Base-by-base conservation (phyloP, 2,113 vertebrate species). In the Platanista minor region DNA sequence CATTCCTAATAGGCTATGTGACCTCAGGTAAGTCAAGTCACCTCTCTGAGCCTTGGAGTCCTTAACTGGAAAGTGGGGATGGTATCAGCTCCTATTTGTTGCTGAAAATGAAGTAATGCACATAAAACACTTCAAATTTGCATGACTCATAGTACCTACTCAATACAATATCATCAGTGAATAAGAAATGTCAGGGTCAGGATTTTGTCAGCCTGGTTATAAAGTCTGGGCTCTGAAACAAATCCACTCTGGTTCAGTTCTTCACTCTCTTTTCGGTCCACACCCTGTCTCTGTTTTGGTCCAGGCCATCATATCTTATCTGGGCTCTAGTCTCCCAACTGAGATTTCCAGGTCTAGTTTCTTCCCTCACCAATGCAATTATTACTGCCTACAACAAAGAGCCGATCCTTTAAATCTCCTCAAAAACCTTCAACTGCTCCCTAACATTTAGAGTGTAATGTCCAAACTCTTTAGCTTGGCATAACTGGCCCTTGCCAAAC, bases 361-460 rank as follows among this genome's bases (percentile, higher is more conserved):
- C 61, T 78, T 15, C 33, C 20, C 39, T 57, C 46, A 49, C 8
- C 43, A 36, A 17, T 46, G 31, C n/a, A 43, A 43, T 23, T 39
- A 21, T 29, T 5, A 21, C 67, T 52, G 41, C 84, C 15, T 80
- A 49, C 82, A 84, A 39, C 84, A 74, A 75, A 61, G 25, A 83
- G 23, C n/a, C 8, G 49, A 31, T 14, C 41, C 71, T 75, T 31
- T 21, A 11, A 36, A 36, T 39, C n/a, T 66, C 20, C 61, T 77
- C 21, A 33, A 31, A 83, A 90, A 9, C 66, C 33, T 52, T 23
- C 31, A 49, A 8, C 18, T 23, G 72, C 39, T 61, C 39, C 74
- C 46, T 41, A 46, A 18, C 25, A 62, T 23, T 41, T 13, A 36
- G 0, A 0, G 54, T 14, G 3, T 27, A 11, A 49, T 1, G 8